Evolutionary conservation across 2,888 invertebrate genomes (phyloP).

Genomic region (Harmothoe impar): DNA sequence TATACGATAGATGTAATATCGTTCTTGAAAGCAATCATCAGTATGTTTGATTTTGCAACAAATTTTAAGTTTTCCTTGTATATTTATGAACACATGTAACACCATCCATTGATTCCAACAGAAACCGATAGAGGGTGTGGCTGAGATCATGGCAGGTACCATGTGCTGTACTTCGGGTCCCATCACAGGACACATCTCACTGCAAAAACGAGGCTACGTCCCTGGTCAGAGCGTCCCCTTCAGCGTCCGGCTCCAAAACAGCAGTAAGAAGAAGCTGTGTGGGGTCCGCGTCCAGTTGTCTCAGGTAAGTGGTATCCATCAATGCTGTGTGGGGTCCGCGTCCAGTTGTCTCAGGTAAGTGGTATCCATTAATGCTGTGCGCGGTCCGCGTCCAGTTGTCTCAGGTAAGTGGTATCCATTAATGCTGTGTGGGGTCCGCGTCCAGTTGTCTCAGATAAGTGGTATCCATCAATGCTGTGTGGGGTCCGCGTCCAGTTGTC

Average conservation of each 20-base stretch:
- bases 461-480: no score
- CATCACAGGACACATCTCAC: constrained; percentile 92
- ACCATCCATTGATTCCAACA: constrained; percentile 36
- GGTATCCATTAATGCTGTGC: no score
- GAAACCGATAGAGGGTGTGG: constrained; percentile 66
- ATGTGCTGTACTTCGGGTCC: constrained; percentile 88
- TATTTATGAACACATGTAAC: no score
- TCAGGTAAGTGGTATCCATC: constrained; percentile 87
- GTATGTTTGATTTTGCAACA: no score
- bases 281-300: constrained; percentile 93
- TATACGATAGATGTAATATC: no score
- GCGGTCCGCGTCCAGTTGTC: constrained; percentile 93
- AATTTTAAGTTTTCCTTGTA: no score
- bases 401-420: constrained; percentile 87
- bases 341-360: constrained; percentile 90
- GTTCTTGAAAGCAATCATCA: no score
- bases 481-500: constrained; percentile 93
- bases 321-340: constrained; percentile 92
- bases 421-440: constrained; percentile 92
- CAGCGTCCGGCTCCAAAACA: constrained; percentile 92
- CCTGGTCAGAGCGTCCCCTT: constrained; percentile 96
- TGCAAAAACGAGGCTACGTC: constrained; percentile 96
- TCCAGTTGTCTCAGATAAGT: constrained; percentile 90
- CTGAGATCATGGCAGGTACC: constrained; percentile 65
- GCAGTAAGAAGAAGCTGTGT: constrained; percentile 92